Percentiles rank a stretch among this genome's conserved stretches.
Evolutionary conservation across 1,140 invertebrate species (phyloP).

Genomic region (Neelides sp.): DNA sequence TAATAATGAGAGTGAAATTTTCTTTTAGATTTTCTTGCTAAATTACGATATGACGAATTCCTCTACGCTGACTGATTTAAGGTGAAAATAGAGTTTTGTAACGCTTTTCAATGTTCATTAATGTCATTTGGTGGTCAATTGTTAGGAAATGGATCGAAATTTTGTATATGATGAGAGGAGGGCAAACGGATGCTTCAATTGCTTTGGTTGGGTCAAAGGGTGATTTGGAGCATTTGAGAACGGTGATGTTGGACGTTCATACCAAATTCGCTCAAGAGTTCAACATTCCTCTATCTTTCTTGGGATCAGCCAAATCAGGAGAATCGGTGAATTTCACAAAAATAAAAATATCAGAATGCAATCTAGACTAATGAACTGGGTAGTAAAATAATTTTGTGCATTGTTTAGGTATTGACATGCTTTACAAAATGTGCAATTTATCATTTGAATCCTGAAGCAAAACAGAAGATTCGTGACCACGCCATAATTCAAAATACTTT

Average conservation of each 20-base stretch:
- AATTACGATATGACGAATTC: slow-evolving; percentile 29
- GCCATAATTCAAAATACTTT: slow-evolving; percentile 4
- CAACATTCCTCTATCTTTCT: slow-evolving; percentile 27
- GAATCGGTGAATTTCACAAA: slow-evolving; percentile 23
- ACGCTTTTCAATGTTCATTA: too few species aligned
- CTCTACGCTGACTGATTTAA: slow-evolving; percentile 21
- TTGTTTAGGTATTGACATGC: slow-evolving; percentile 23
- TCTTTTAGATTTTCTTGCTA: slow-evolving; percentile 22
- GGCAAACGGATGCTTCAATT: slow-evolving; percentile 8
- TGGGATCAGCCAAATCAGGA: slow-evolving; percentile 30
- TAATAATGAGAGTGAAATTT: not conserved
- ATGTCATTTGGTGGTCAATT: too few species aligned
- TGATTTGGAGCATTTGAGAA: slow-evolving; percentile 28
- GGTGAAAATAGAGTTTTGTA: too few species aligned
- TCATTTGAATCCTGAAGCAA: slow-evolving; percentile 27
- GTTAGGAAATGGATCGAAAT: slow-evolving; percentile 29
- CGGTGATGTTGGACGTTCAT: slow-evolving; percentile 26
- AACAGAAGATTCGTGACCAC: slow-evolving; percentile 25
- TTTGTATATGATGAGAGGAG: not conserved
- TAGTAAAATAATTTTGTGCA: too few species aligned
- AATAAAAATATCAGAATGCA: not conserved
- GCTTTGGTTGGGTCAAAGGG: slow-evolving; percentile 26
- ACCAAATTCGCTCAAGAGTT: slow-evolving; percentile 28
- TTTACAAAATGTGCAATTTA: slow-evolving; percentile 30
- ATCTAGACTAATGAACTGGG: too few species aligned